Base-by-base conservation (phyloP, 2,888 invertebrate genomes). In the Drosophila atripex region DNA sequence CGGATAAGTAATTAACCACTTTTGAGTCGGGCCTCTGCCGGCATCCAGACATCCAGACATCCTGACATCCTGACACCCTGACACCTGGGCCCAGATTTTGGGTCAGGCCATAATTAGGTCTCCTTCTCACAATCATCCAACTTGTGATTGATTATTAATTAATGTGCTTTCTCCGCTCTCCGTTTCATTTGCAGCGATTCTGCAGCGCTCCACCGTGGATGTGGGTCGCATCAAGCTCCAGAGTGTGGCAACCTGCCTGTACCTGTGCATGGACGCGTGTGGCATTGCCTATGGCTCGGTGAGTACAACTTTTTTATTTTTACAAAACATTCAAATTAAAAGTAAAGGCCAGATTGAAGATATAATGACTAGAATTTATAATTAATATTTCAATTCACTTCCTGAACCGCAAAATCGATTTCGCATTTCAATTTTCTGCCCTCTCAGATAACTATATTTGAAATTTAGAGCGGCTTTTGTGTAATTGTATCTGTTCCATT, bases 221-320 rank as follows among this genome's bases (percentile, higher is more conserved):
- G 94, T 95, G 91, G 96, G 96, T 91, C 95, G 95, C 93, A 94
- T 97, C 93, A 96, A 95, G 93, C 95, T 97, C 92, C 96, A 96
- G 93, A 96, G 96, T 92, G 95, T 96, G 79, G 95, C 96, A 89
- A 96, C 96, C 86, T 96, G 96, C 92, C 94, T 96, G 92, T 97
- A 95, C 93, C 94, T 97, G 92, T 97, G 97, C 92, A 96, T 97
- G 96, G 96, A 96, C 92, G 93, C 94, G 88, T 97, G 96, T 93
- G 97, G 97, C 92, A 93, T 95, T 92, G 95, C 95, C 88, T 97
- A 96, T 93, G 96, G 96, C 92, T 95, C 96, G 95, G 97, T 97
- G 93, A 95, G 96, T 95, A 91, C 35, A n/a, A 35, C n/a, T 7
- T 4, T 5, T 23, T 23, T 23, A 5, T 23, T 21, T 21, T 21